phyloP scores from a whole-genome alignment of 92 coral and sea anemone genomes.

The Plumapathes pennacea region DNA sequence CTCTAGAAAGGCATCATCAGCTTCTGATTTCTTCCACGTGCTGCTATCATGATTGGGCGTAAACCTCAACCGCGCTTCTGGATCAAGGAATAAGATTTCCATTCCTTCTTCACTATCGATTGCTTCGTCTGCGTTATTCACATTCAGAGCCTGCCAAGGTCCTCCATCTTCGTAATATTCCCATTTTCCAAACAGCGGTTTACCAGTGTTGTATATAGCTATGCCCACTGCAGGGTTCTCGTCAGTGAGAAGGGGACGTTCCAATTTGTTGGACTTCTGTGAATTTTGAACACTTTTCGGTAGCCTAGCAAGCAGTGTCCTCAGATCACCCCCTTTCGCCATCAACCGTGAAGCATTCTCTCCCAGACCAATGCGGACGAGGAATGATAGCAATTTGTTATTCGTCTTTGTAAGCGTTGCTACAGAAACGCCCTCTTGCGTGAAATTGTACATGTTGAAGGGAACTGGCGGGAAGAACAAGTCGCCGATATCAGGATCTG shows the following conservation, averaged over 20 bases:
- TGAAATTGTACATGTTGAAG: constrained; percentile 1
- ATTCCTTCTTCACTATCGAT: too few relatives aligned
- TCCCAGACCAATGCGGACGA: too few relatives aligned
- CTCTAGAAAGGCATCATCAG: background rate
- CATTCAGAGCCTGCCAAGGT: background rate
- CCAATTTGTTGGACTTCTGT: too few relatives aligned
- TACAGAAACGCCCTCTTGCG: background rate
- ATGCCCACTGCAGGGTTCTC: constrained; percentile 5
- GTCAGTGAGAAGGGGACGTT: too few relatives aligned
- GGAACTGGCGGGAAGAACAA: constrained; percentile 6
- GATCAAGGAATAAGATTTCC: too few relatives aligned
- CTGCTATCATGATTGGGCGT: background rate
- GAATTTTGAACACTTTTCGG: too few relatives aligned
- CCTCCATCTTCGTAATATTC: background rate
- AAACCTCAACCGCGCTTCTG: background rate
- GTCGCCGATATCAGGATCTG: background rate
- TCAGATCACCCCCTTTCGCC: too few relatives aligned
- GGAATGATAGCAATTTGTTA: too few relatives aligned
- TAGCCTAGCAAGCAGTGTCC: too few relatives aligned
- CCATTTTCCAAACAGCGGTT: constrained; percentile 20
- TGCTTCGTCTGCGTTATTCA: too few relatives aligned
- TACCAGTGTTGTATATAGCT: background rate
- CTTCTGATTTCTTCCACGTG: background rate
- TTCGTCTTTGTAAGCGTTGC: constrained; percentile 1
- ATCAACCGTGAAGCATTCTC: too few relatives aligned